Evolutionary conservation across 2,113 vertebrate species (phyloP).

Genomic region (Alethe castanea): DNA sequence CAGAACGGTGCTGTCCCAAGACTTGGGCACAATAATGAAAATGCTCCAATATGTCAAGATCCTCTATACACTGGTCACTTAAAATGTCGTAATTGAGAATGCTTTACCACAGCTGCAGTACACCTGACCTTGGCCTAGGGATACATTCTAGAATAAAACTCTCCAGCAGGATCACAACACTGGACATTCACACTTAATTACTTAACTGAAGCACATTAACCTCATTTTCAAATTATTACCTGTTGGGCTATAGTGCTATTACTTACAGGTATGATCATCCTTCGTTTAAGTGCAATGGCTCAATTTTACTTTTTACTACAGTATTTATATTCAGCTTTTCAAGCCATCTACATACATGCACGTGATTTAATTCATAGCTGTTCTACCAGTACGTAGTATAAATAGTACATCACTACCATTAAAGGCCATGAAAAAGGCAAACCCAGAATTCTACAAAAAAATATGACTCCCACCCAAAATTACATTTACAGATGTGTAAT

Average conservation of each 20-base stretch:
- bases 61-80: background rate
- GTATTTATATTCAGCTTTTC: background rate
- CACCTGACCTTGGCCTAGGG: background rate
- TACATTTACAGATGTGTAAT: background rate
- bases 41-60: background rate
- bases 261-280: rapidly evolving
- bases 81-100: rapidly evolving
- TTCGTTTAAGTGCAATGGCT: rapidly evolving
- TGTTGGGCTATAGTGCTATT: background rate
- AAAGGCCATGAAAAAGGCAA: background rate
- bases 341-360: background rate
- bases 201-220: background rate
- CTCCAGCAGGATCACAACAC: background rate
- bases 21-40: background rate
- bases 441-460: background rate
- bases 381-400: background rate
- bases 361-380: rapidly evolving
- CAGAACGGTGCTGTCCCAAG: background rate
- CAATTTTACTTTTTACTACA: background rate
- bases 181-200: background rate
- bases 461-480: background rate
- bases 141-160: background rate
- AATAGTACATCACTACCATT: background rate
- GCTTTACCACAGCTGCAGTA: background rate
- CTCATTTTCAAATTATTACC: background rate